Conservation (phyloP, 1,140 invertebrate genomes). For the Caerostris darwini region DNA sequence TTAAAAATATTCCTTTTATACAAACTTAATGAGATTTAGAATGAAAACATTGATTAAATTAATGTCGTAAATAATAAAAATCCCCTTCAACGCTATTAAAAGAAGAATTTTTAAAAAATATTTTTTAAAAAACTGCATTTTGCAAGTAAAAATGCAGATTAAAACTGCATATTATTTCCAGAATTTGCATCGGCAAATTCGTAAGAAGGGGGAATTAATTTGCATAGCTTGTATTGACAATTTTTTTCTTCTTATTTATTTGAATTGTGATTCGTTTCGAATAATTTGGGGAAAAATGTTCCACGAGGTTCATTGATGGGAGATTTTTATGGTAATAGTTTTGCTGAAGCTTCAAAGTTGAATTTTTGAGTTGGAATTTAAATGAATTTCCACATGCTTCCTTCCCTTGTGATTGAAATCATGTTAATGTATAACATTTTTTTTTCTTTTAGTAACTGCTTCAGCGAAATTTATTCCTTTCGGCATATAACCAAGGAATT, state of each 20-base stretch:
- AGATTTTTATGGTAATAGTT: background rate
- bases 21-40: background rate
- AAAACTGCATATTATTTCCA: constrained; percentile 11
- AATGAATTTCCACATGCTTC: too few species aligned
- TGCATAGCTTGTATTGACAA: background rate
- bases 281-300: background rate
- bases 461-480: too few species aligned
- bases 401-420: too few species aligned
- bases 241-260: background rate
- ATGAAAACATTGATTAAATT: constrained; percentile 16
- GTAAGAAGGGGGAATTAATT: background rate
- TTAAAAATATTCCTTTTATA: background rate
- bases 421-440: too few species aligned
- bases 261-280: background rate
- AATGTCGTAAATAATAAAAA: background rate
- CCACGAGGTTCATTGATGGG: background rate
- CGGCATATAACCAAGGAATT: too few species aligned
- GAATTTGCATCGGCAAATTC: background rate
- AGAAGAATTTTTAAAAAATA: background rate
- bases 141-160: background rate
- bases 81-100: background rate
- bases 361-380: too few species aligned
- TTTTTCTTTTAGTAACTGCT: too few species aligned
- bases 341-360: too few species aligned
- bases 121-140: too few species aligned